Evolutionary conservation across 2,113 vertebrate species (phyloP).

Genomic region (Numenius arquata): DNA sequence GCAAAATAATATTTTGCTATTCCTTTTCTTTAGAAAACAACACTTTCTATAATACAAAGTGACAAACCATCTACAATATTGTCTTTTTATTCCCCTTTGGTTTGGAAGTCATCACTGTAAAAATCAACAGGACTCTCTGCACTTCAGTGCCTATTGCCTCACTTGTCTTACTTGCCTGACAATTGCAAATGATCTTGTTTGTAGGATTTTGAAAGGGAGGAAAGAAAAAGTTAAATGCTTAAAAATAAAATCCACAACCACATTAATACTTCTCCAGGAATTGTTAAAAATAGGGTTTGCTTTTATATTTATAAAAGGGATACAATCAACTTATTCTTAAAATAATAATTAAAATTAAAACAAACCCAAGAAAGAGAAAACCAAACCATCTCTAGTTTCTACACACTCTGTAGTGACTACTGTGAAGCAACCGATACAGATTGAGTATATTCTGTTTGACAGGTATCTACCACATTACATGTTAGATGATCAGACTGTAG

Average conservation of each 20-base stretch:
- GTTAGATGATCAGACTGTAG: slow-evolving; percentile 76
- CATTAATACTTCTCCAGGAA: slow-evolving; percentile 67
- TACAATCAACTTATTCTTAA: slow-evolving; percentile 72
- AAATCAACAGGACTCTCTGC: slow-evolving; percentile 69
- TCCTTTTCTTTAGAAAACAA: slow-evolving; percentile 70
- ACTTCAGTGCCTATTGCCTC: slow-evolving; percentile 73
- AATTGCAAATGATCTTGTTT: slow-evolving; percentile 72
- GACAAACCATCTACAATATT: slow-evolving; percentile 73
- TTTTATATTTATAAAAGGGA: slow-evolving; percentile 74
- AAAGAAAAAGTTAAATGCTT: slow-evolving; percentile 62
- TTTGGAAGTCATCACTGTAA: slow-evolving; percentile 74
- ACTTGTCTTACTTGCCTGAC: slow-evolving; percentile 70
- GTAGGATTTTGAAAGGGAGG: slow-evolving; percentile 52
- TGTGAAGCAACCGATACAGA: slow-evolving; percentile 70
- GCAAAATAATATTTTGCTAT: slow-evolving; percentile 67
- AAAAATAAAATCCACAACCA: slow-evolving; percentile 74
- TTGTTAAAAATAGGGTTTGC: slow-evolving; percentile 73
- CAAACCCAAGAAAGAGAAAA: slow-evolving; percentile 32
- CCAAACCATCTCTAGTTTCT: slow-evolving; percentile 66
- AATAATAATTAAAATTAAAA: slow-evolving; percentile 53
- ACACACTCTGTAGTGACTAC: slow-evolving; percentile 73
- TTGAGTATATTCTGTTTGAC: slow-evolving; percentile 73
- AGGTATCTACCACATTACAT: slow-evolving; percentile 75
- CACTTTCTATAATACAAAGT: slow-evolving; percentile 74
- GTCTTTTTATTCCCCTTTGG: slow-evolving; percentile 76